Evolutionary conservation across 1,140 invertebrate genomes (phyloP).

Genomic region (Microplitis demolitor): DNA sequence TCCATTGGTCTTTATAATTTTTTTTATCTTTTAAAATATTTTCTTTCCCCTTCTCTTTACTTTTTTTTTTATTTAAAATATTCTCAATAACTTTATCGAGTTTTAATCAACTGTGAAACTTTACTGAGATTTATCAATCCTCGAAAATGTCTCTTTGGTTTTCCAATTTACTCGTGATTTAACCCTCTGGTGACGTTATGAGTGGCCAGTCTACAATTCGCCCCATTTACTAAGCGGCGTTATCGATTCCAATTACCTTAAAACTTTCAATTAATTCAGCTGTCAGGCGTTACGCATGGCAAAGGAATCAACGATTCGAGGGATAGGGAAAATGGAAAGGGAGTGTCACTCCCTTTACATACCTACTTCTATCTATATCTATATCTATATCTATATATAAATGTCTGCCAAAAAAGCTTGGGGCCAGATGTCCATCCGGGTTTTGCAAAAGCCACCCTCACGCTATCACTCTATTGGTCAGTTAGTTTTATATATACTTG

Average conservation of each 20-base stretch:
- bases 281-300: slow-evolving; percentile 40
- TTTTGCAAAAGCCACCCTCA: slow-evolving; percentile 34
- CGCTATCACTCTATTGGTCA: slow-evolving; percentile 48
- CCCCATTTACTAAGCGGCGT: slow-evolving; percentile 35
- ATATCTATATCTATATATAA: no score
- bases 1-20: not conserved
- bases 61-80: no score
- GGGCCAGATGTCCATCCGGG: slow-evolving; percentile 34
- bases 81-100: no score
- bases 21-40: not conserved
- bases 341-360: not conserved
- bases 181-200: not conserved
- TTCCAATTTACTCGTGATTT: not conserved
- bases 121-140: no score
- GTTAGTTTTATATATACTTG: slow-evolving; percentile 46
- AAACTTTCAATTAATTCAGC: slow-evolving; percentile 56
- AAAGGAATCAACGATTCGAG: slow-evolving; percentile 24
- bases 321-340: not conserved
- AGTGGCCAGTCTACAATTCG: slow-evolving; percentile 8
- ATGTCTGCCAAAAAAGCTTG: slow-evolving; percentile 1
- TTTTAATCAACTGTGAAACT: no score
- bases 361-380: not conserved
- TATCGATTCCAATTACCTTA: slow-evolving; percentile 52
- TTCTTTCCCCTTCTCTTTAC: no score
- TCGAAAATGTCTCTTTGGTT: not conserved